Conservation (phyloP, 2,888 invertebrate genomes). For the Cyclophora punctaria region DNA sequence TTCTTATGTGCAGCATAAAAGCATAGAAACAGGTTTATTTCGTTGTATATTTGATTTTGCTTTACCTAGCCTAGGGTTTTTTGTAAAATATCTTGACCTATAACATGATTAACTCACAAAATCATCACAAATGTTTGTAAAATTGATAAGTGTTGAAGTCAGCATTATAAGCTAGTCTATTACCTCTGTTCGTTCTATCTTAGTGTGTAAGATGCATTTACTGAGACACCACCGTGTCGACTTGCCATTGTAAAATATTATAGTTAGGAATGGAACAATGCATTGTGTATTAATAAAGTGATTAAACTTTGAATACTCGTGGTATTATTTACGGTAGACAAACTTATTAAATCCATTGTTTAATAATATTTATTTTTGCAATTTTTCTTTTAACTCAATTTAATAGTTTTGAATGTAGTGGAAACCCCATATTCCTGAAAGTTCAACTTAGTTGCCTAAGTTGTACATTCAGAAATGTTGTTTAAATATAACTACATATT, state of each 20-base stretch:
- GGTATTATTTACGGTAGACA: constrained; percentile 2
- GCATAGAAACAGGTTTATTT: neutral
- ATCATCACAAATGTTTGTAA: neutral
- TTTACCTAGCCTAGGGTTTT: neutral
- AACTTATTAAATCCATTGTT: too few species aligned
- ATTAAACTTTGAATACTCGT: constrained; percentile 14
- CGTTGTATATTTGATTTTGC: neutral
- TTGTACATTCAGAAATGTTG: too few species aligned
- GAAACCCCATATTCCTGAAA: too few species aligned
- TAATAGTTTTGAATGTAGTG: too few species aligned
- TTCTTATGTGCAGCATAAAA: neutral
- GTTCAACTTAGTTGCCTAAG: too few species aligned
- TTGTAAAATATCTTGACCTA: too few species aligned
- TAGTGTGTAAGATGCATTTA: constrained; percentile 27
- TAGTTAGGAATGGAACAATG: constrained; percentile 30
- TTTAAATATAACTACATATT: too few species aligned
- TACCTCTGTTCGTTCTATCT: constrained; percentile 10
- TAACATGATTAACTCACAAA: too few species aligned
- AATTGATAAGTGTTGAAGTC: constrained; percentile 1
- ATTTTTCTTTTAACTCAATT: too few species aligned
- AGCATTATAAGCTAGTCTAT: constrained; percentile 19
- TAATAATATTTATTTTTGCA: too few species aligned
- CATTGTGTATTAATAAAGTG: constrained; percentile 28
- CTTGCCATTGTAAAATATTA: constrained; percentile 36
- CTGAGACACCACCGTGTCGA: constrained; percentile 24